A percentile compares a stretch with the other conserved stretches of the same genome.
These are phyloP conservation scores for Meloidogyne chitwoodi DNA, from an alignment of 1,140 invertebrate species.

Conservation along the genomic window DNA sequence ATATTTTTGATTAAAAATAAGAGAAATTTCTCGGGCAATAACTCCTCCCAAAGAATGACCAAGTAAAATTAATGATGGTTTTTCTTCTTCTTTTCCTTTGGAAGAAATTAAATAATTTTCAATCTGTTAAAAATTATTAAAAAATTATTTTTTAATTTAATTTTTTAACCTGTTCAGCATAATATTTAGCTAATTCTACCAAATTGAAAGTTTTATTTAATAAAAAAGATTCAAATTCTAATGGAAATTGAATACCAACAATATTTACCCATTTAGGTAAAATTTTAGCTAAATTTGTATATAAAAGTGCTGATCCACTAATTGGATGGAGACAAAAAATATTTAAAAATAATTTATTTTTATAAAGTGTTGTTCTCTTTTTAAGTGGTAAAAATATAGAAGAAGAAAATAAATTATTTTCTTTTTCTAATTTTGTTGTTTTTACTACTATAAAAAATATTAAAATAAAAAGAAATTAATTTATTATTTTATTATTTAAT, in stretches of 20 bases:
- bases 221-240: conserved; percentile 6
- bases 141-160: neutral
- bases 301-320: conserved; percentile 47
- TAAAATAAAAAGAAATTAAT: too few species aligned
- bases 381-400: neutral
- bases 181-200: conserved; percentile 42
- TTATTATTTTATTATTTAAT: neutral
- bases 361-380: neutral
- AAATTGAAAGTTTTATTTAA: conserved; percentile 8
- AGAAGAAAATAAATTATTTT: neutral
- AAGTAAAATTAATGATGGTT: conserved; percentile 28
- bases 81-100: neutral
- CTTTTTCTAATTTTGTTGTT: too few species aligned
- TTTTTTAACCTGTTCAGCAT: conserved; percentile 33
- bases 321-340: conserved; percentile 48
- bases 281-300: conserved; percentile 36
- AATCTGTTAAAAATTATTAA: too few species aligned
- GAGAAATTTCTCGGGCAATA: conserved; percentile 36
- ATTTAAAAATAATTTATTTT: conserved; percentile 18
- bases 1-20: conserved; percentile 23
- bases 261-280: conserved; percentile 35
- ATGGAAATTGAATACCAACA: conserved; percentile 44
- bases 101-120: neutral
- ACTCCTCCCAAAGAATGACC: conserved; percentile 49
- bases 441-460: too few species aligned